phyloP scores from a whole-genome alignment of 2,797 vertebrate species.

The Sebastes trivittatus region DNA sequence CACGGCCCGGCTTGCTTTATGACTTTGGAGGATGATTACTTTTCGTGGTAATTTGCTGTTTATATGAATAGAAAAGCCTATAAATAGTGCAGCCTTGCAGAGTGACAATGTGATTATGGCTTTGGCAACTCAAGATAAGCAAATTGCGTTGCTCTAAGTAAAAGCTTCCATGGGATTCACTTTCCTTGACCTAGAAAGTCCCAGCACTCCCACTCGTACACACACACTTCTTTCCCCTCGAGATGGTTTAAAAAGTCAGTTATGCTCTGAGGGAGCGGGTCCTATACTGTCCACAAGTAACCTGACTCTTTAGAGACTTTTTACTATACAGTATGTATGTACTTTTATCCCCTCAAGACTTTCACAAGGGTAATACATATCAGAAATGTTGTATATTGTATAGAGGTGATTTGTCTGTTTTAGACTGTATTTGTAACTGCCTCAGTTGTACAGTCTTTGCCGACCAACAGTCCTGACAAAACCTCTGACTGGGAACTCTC shows the following conservation, averaged over 20 bases:
- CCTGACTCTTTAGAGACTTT: not conserved
- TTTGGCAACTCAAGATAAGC: slow-evolving; percentile 76
- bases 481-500: not conserved
- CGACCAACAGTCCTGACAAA: not conserved
- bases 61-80: slow-evolving; percentile 61
- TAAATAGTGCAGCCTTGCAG: slow-evolving; percentile 69
- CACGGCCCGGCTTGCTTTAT: slow-evolving; percentile 54
- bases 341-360: slow-evolving; percentile 5
- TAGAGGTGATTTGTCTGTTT: not conserved
- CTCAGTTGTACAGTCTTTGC: not conserved
- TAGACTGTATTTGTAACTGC: not conserved
- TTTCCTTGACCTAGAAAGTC: slow-evolving; percentile 76
- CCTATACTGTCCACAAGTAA: slow-evolving; percentile 36
- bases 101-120: slow-evolving; percentile 77
- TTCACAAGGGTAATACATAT: not conserved
- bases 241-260: slow-evolving; percentile 54
- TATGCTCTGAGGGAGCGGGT: slow-evolving; percentile 21
- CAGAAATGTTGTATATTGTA: not conserved
- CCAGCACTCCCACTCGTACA: slow-evolving; percentile 54
- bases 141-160: slow-evolving; percentile 70
- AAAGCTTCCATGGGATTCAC: slow-evolving; percentile 69
- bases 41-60: slow-evolving; percentile 69
- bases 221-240: slow-evolving; percentile 35
- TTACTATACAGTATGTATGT: not conserved
- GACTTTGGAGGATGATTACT: slow-evolving; percentile 61